Evolutionary conservation across 2,888 invertebrate genomes (phyloP), one percentile per base, ranked within the genome.

Genomic region (Trissonchulus sp.): DNA sequence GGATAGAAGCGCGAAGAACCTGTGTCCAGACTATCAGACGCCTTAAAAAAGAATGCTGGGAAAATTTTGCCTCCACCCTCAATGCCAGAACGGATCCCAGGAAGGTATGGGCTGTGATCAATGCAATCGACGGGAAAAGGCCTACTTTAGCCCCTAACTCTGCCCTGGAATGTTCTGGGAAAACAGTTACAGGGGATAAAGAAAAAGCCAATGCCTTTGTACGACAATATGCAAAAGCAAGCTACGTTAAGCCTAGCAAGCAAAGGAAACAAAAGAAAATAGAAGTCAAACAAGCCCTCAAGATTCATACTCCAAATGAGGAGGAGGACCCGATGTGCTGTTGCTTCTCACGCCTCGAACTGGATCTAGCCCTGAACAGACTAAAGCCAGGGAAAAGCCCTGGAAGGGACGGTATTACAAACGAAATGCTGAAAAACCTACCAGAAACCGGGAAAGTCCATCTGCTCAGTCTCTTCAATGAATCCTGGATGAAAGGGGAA

Each of bases 291-390:
- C 33, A 65, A 28, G 8, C 18, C 33, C 68, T 65, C 35, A 65
- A 28, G 15, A 33, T 15, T 28, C 68, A 28, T 8, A 15, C n/a
- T n/a, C 31, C 15, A 15, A 65, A 34, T 15, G 48, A 23, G 8
- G 48, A 48, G 23, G 48, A 48, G 23, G 48, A 48, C 48, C 33
- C 68, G 33, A 65, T 65, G 68, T 30, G 68, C 33, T 65, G 8
- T 18, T 15, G 35, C 18, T 65, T 65, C 68, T 30, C 33, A 30
- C 31, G 68, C 8, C 33, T 65, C 8, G 68, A 65, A 34, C 68
- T 65, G 68, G 68, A 65, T n/a, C 28, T 65, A 34, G 68, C 68
- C 31, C 31, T 65, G 35, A 65, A 65, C 68, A 65, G n/a, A 8
- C 68, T 65, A n/a, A 65, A 65, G 28, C 33, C 28, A 15, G 68